Conservation (phyloP, 2,113 vertebrate genomes). For the Rhinoderma darwinii region DNA sequence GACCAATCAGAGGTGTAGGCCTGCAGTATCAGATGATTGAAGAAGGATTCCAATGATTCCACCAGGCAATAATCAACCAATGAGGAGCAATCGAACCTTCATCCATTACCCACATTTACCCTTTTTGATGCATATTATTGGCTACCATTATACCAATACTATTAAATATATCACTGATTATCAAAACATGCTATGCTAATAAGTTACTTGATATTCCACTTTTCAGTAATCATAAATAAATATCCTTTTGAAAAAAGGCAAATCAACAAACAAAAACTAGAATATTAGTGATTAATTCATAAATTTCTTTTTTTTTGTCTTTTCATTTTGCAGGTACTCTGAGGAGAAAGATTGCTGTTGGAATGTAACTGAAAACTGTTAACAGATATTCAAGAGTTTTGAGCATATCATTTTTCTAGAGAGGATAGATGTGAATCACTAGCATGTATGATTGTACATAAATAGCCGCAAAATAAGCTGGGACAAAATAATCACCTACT, state of each 20-base stretch:
- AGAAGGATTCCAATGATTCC: no score
- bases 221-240: neutral
- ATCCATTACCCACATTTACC: no score
- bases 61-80: no score
- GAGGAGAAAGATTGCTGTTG: neutral
- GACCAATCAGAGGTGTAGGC: no score
- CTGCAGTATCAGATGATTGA: no score
- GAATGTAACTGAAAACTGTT: neutral
- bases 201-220: neutral
- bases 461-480: slow-evolving; percentile 13
- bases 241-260: neutral
- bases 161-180: neutral
- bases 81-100: no score
- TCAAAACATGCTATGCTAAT: neutral
- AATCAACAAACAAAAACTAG: neutral
- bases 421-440: neutral
- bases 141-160: neutral
- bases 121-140: neutral
- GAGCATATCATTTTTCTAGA: neutral
- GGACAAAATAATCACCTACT: slow-evolving; percentile 7
- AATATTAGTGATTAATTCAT: neutral
- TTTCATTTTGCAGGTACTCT: neutral
- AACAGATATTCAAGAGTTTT: neutral
- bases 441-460: slow-evolving; percentile 20
- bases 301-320: neutral